Percentiles rank a stretch among this genome's conserved stretches.
phyloP scores from a whole-genome alignment of 2,888 invertebrate genomes.

The Trissolcus japonicus region DNA sequence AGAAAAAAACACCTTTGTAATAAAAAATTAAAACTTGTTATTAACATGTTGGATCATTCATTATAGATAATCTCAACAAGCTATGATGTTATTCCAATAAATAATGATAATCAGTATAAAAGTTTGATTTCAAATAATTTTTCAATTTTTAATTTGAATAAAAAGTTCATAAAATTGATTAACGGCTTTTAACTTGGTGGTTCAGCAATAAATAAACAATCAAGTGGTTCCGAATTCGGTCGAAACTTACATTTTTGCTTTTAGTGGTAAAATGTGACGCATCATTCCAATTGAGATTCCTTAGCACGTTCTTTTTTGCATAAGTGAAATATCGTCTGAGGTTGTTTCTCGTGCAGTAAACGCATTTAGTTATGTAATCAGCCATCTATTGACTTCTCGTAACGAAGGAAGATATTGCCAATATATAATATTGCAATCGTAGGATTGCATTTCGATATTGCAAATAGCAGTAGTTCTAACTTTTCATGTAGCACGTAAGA shows the following conservation, averaged over 20 bases:
- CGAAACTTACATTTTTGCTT: background rate
- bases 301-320: constrained; percentile 23
- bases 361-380: constrained; percentile 17
- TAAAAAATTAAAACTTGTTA: too few relatives aligned
- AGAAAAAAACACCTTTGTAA: too few relatives aligned
- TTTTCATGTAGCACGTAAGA: too few relatives aligned
- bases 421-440: constrained; percentile 41
- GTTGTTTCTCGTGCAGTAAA: constrained; percentile 17
- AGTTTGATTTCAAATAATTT: too few relatives aligned
- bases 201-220: too few relatives aligned
- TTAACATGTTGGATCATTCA: too few relatives aligned
- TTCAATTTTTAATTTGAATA: too few relatives aligned
- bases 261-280: constrained; percentile 38
- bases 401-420: constrained; percentile 43
- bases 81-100: too few relatives aligned
- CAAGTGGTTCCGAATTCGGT: background rate
- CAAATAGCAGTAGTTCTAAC: background rate
- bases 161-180: too few relatives aligned
- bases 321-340: constrained; percentile 28
- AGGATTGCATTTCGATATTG: constrained; percentile 44
- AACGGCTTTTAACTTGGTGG: too few relatives aligned
- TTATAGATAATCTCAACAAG: too few relatives aligned
- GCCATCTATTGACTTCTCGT: constrained; percentile 19
- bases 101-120: too few relatives aligned
- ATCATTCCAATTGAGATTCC: constrained; percentile 59